Conservation (phyloP, 2,113 vertebrate genomes). For the Paramisgurnus dabryanus region DNA sequence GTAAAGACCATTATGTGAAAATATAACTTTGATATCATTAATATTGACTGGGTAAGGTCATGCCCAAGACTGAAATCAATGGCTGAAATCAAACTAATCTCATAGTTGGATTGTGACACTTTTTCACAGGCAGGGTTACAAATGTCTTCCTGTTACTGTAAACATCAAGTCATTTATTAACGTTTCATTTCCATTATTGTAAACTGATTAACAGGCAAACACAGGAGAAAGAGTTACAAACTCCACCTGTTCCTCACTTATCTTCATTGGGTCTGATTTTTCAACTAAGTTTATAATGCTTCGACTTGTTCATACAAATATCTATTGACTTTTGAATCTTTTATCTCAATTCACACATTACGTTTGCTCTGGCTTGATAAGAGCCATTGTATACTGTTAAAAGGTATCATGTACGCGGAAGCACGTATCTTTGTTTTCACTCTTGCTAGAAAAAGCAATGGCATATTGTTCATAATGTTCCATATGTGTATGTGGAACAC, state of each 20-base stretch:
- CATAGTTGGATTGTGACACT: too few species aligned
- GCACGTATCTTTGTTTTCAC: constrained; percentile 34
- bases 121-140: too few species aligned
- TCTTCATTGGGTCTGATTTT: background rate
- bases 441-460: constrained; percentile 20
- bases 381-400: constrained; percentile 8
- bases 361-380: constrained; percentile 22
- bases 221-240: background rate
- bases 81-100: too few species aligned
- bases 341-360: background rate
- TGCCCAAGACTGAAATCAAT: too few species aligned
- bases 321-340: background rate
- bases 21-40: too few species aligned
- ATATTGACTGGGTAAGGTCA: too few species aligned
- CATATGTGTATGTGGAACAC: constrained; percentile 27
- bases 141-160: background rate
- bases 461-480: constrained; percentile 33
- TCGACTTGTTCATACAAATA: background rate
- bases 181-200: background rate
- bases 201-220: background rate
- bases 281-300: background rate
- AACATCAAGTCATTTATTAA: background rate
- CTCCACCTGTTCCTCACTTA: too few species aligned
- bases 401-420: constrained; percentile 22
- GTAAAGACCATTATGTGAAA: too few species aligned